A percentile compares a stretch with the other conserved stretches of the same genome.
Conservation (phyloP, 2,113 vertebrate genomes). For the Chiloscyllium plagiosum region DNA sequence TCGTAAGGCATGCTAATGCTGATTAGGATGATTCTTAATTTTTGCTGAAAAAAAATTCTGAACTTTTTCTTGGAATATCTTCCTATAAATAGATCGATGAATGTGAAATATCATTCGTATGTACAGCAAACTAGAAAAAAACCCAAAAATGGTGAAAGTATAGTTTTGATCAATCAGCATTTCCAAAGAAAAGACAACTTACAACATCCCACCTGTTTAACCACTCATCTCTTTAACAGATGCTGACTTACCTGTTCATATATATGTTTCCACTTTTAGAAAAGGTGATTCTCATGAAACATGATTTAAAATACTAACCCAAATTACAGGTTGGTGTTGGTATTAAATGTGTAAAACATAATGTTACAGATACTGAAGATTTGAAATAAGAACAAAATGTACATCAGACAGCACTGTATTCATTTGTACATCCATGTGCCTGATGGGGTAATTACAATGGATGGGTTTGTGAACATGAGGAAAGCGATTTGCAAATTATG, state of each 20-base stretch:
- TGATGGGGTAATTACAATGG: not conserved
- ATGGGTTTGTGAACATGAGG: not conserved
- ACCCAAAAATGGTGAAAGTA: not conserved
- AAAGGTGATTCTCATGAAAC: not conserved
- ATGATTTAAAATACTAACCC: not conserved
- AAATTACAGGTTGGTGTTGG: not conserved
- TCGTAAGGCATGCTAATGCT: not conserved
- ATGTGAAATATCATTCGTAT: not conserved
- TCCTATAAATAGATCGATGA: not conserved
- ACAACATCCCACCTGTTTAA: not conserved
- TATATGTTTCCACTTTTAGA: not conserved
- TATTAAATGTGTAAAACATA: not conserved
- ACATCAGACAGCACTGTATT: not conserved
- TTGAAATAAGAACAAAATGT: not conserved
- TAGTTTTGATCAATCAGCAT: not conserved
- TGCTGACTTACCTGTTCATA: not conserved
- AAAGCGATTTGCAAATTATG: not conserved
- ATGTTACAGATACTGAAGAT: not conserved
- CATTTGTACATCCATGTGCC: no score
- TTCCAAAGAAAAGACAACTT: not conserved
- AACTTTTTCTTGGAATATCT: not conserved
- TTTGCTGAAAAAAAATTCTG: not conserved
- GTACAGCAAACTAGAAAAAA: not conserved
- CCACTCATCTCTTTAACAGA: not conserved
- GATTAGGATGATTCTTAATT: not conserved